Conservation (phyloP, 2,797 vertebrate species). For the Pelochelys cantorii region DNA sequence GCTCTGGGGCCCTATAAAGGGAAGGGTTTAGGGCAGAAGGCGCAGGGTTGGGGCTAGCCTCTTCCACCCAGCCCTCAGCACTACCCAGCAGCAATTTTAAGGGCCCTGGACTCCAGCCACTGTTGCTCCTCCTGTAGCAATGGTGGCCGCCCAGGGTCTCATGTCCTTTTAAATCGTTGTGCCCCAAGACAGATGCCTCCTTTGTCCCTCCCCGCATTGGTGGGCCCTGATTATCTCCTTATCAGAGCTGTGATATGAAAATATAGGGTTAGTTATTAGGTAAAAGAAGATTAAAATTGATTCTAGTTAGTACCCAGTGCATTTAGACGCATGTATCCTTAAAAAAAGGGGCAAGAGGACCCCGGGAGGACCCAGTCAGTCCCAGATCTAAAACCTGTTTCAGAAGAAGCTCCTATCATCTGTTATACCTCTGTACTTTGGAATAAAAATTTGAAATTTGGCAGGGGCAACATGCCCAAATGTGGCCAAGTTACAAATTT, state of each 20-base stretch:
- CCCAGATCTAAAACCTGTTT: neutral
- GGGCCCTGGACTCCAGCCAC: no score
- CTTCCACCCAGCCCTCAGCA: no score
- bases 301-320: neutral
- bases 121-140: no score
- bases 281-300: neutral
- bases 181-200: no score
- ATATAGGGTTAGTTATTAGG: neutral
- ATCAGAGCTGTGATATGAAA: neutral
- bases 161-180: no score
- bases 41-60: no score
- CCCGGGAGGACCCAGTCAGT: neutral
- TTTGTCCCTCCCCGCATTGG: no score
- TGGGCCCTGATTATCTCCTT: neutral
- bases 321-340: neutral
- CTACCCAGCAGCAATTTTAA: no score
- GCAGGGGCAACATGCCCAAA: neutral
- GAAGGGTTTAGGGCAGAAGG: no score
- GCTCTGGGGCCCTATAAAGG: no score
- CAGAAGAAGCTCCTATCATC: neutral
- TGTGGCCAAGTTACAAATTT: neutral
- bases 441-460: neutral
- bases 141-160: no score
- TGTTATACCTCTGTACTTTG: neutral
- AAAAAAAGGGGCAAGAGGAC: accelerated